A percentile compares a stretch with the other conserved stretches of the same genome.
phyloP scores from a whole-genome alignment of 2,888 invertebrate species.

The Chouioia cunea region DNA sequence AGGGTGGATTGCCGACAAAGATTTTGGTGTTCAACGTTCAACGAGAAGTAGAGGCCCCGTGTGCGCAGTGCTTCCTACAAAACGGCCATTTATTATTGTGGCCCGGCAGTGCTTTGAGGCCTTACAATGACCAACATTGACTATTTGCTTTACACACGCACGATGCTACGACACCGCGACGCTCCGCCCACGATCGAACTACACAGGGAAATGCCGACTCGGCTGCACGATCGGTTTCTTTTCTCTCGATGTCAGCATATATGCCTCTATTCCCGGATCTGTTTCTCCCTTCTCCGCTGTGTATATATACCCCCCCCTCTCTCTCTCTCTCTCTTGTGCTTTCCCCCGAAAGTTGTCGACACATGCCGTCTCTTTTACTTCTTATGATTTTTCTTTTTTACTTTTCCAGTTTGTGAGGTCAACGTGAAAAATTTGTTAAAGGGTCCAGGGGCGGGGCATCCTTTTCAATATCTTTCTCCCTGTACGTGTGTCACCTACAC shows the following conservation, averaged over 20 bases:
- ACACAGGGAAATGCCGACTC: conserved; percentile 58
- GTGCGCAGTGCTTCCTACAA: conserved; percentile 34
- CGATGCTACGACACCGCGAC: conserved; percentile 62
- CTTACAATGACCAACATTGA: conserved; percentile 64
- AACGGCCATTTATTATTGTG: conserved; percentile 62
- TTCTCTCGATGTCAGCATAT: background rate
- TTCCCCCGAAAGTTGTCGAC: background rate
- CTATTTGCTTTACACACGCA: conserved; percentile 64
- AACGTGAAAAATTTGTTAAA: conserved; percentile 26
- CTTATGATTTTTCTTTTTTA: conserved; percentile 5
- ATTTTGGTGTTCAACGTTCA: no score
- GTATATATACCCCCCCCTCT: background rate
- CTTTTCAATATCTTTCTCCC: conserved; percentile 19
- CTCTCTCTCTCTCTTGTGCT: conserved; percentile 17
- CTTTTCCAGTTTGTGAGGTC: background rate
- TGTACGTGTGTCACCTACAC: background rate
- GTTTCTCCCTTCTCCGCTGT: background rate
- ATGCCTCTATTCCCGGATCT: background rate
- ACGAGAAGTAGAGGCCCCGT: background rate
- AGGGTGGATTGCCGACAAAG: no score
- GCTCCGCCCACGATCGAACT: conserved; percentile 66
- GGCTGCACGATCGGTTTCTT: background rate
- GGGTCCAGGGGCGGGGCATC: conserved; percentile 11
- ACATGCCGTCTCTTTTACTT: background rate
- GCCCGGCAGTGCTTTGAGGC: conserved; percentile 46